phyloP scores from a whole-genome alignment of 2,797 vertebrate genomes.

The Parauchenoglanis punctatus region DNA sequence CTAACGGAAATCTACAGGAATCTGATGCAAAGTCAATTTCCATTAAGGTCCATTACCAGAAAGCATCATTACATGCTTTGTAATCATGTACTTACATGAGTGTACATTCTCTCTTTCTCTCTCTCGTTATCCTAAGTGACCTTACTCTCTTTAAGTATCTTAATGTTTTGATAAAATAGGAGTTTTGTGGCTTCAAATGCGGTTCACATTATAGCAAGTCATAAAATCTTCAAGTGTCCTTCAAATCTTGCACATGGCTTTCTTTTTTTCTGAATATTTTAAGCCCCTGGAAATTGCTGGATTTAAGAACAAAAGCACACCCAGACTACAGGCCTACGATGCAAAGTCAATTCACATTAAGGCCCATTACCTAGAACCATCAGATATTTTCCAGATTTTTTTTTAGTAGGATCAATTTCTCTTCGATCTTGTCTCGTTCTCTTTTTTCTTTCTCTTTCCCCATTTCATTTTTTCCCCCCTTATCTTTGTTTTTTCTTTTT shows the following conservation, averaged over 20 bases:
- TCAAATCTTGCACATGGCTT: neutral
- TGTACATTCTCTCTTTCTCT: neutral
- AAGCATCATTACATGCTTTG: neutral
- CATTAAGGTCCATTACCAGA: neutral
- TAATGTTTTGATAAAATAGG: too few relatives aligned
- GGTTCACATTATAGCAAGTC: neutral
- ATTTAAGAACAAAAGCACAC: neutral
- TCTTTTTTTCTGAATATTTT: neutral
- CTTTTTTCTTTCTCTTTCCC: neutral
- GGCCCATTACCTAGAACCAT: neutral
- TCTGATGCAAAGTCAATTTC: neutral
- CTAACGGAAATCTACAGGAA: neutral
- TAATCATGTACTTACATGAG: neutral
- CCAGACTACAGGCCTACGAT: neutral
- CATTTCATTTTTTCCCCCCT: neutral
- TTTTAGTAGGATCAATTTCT: neutral
- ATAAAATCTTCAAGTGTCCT: neutral
- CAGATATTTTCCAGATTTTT: neutral
- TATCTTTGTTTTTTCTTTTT: neutral
- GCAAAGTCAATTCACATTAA: neutral
- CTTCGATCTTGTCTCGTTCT: neutral
- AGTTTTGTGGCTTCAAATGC: neutral
- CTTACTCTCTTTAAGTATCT: neutral
- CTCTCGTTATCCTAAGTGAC: neutral
- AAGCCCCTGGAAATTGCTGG: neutral